Base-by-base conservation (phyloP, 2,113 vertebrate species). In the Chitala chitala region DNA sequence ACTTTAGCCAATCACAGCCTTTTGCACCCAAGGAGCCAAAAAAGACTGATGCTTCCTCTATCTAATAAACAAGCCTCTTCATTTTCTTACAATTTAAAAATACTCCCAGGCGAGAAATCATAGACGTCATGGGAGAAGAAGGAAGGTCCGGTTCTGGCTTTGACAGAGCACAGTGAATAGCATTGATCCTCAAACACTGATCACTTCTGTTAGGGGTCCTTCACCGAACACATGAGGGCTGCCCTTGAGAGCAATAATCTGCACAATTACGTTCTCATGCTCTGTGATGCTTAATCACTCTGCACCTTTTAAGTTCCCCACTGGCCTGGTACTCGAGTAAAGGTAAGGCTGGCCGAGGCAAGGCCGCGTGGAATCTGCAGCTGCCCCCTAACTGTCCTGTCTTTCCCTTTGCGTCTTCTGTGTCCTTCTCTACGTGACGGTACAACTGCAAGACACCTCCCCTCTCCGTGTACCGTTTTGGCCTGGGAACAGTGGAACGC, bases 281-380 rank as follows among this genome's bases (percentile, higher is more conserved):
- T 77, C 75, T 78, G 84, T 84, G 83, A 84, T 79, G 76, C 76
- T 82, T 78, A 83, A 81, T 82, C 75, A 81, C 77, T 83, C 82
- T 85, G 80, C 82, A 84, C 82, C 81, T 87, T 80, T 83, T 83
- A 86, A 86, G 85, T 86, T 82, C 82, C 56, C 76, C 79, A 82
- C 83, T 84, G 78, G 75, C 86, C 86, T 86, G 81, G 78, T 88
- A 90, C 86, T 75, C 84, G 86, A 86, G 82, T 80, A 76, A 90
- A 92, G 90, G 90, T 89, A 89, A 91, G 89, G 79, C 78, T 84
- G 75, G 82, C 59, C 82, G 72, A 79, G 83, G 78, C 76, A 73
- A 79, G 83, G 78, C 76, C 80, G 77, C 86, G 82, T 80, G 82
- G 78, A 79, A 77, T 87, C 81, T 83, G 78, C 78, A 78, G 76